Evolutionary conservation across 2,888 invertebrate species (phyloP).

Genomic region (Branchinecta sandiegonensis): DNA sequence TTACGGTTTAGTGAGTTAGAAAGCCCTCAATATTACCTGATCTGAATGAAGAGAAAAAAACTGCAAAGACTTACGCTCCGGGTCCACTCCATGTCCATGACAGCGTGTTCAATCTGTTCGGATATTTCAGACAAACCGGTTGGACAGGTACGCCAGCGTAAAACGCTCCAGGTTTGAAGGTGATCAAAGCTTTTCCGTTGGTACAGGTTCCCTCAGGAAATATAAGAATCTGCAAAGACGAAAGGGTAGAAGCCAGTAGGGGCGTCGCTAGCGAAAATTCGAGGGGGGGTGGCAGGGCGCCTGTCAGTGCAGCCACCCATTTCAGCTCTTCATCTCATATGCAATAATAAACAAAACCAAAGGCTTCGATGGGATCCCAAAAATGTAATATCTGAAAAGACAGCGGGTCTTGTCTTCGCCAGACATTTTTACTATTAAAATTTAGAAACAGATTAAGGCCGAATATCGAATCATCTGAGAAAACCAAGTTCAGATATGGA

Average conservation of each 20-base stretch:
- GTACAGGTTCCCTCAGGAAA: conserved; percentile 96
- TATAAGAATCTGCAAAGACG: conserved; percentile 52
- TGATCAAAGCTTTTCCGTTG: conserved; percentile 68
- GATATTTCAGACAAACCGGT: conserved; percentile 80
- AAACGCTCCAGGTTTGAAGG: conserved; percentile 83
- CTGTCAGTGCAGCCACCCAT: no score
- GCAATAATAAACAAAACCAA: no score
- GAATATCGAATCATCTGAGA: no score
- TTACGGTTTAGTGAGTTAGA: no score
- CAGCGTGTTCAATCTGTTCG: conserved; percentile 71
- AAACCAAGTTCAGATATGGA: no score
- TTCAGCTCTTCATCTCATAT: no score
- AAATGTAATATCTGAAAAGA: conserved; percentile 28
- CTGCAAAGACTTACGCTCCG: conserved; percentile 56
- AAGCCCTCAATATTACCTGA: no score
- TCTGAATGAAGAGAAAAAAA: conserved; percentile 6
- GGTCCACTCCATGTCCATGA: conserved; percentile 94
- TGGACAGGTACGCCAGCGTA: conserved; percentile 91
- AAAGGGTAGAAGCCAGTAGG: background rate
- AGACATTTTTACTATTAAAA: background rate
- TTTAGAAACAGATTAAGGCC: no score
- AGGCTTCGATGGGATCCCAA: no score
- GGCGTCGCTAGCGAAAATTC: no score
- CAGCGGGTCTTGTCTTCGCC: background rate
- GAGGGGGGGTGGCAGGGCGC: no score